Conservation (phyloP, 2,113 vertebrate species). For the Hepsetus odoe region DNA sequence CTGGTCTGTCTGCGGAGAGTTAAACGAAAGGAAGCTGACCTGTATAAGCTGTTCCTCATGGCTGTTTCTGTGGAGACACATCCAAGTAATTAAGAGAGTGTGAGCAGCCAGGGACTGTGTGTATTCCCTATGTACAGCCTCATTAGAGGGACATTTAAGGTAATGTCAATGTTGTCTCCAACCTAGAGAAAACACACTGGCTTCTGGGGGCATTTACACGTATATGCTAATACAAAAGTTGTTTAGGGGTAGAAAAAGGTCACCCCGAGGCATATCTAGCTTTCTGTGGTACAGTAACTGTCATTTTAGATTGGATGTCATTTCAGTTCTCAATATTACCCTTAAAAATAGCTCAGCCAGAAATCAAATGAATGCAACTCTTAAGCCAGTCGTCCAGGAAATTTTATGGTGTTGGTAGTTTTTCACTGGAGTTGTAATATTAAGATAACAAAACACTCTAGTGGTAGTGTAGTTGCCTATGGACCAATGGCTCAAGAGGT, state of each 20-base stretch:
- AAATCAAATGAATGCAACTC: too few species aligned
- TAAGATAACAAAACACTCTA: too few species aligned
- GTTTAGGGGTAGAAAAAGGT: conserved; percentile 11
- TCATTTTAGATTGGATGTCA: background rate
- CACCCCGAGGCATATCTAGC: background rate
- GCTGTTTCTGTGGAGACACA: conserved; percentile 71
- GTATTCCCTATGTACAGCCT: conserved; percentile 71
- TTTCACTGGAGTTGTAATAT: too few species aligned
- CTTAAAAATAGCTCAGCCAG: too few species aligned
- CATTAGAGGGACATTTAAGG: conserved; percentile 74
- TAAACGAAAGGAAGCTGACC: conserved; percentile 43
- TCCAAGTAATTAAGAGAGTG: conserved; percentile 68
- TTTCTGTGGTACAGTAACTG: background rate
- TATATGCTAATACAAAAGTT: background rate
- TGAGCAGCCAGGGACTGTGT: conserved; percentile 56
- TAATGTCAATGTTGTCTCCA: conserved; percentile 64
- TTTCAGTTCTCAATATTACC: too few species aligned
- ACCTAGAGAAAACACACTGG: conserved; percentile 65
- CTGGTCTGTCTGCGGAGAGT: conserved; percentile 45
- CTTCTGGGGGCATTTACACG: conserved; percentile 46
- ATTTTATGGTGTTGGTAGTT: too few species aligned
- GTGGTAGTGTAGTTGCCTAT: too few species aligned
- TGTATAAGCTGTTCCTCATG: conserved; percentile 60
- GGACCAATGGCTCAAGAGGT: too few species aligned
- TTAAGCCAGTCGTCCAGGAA: too few species aligned